Base-by-base conservation (phyloP, 2,113 vertebrate species). In the Pangasianodon gigas region DNA sequence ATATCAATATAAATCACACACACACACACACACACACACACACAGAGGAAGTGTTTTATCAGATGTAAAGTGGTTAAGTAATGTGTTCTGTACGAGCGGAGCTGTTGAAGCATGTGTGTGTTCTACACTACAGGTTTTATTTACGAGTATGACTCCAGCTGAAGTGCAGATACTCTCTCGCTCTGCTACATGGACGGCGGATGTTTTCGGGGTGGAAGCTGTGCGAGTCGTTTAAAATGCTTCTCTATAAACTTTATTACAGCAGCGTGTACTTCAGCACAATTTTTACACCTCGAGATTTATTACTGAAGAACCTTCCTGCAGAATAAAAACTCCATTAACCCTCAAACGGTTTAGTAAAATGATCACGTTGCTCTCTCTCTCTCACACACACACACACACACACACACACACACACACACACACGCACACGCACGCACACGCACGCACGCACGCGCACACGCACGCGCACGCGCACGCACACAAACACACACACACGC, bases 221-320 rank as follows among this genome's bases (percentile, higher is more conserved):
- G 29, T 32, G 29, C 2, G 4, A 32, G 80, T 54, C 2, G 29
- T 82, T 32, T 56, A n/a, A 37, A 51, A 56, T 10, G 3, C 29
- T 56, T 56, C 26, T 54, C 51, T 56, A 82, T 82, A 56, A 56
- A 82, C 51, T 82, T 82, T 82, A 82, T 82, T 82, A 82, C 16
- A 56, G 48, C 37, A 11, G 29, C n/a, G 29, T 82, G 51, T 54
- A 56, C 80, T 82, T 32, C 44, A 32, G 79, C 48, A 52, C 48
- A 80, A 19, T 14, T 52, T 32, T 56, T 82, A 82, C 51, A 82
- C 80, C 80, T 82, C 51, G 1, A 37, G n/a, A 82, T 82, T 56
- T 56, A 56, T 56, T 54, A 56, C 16, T 7, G 7, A 54, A n/a
- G 21, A 52, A 19, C 29, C 52, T 32, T 81, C 52, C 29, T 54